A percentile compares a stretch with the other conserved stretches of the same genome.
Evolutionary conservation across 2,113 vertebrate species (phyloP).

Genomic region (Pyxicephalus adspersus): DNA sequence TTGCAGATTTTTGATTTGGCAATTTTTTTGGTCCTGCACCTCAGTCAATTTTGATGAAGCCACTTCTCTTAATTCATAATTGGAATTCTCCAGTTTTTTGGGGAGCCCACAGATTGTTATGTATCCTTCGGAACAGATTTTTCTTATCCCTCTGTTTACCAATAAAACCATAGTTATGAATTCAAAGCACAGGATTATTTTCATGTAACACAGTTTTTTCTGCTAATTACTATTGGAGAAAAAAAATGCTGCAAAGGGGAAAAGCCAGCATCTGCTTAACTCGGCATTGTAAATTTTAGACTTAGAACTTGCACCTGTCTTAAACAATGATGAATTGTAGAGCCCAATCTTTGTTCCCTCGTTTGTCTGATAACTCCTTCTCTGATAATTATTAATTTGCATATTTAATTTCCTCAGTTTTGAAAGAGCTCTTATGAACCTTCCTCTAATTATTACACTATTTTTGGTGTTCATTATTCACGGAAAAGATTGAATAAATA

Average conservation of each 20-base stretch:
- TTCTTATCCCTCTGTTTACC: neutral
- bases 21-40: too few relatives aligned
- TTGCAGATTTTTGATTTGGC: too few relatives aligned
- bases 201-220: constrained; percentile 42
- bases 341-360: constrained; percentile 59
- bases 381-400: constrained; percentile 76
- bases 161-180: neutral
- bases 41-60: too few relatives aligned
- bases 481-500: constrained; percentile 71
- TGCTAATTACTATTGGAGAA: constrained; percentile 60
- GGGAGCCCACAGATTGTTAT: too few relatives aligned
- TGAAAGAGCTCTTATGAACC: constrained; percentile 73
- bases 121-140: neutral
- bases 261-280: constrained; percentile 69
- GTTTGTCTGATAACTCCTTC: constrained; percentile 72
- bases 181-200: neutral
- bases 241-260: constrained; percentile 59
- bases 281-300: constrained; percentile 64
- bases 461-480: constrained; percentile 72
- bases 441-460: constrained; percentile 73
- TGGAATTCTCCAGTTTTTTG: too few relatives aligned
- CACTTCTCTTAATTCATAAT: too few relatives aligned
- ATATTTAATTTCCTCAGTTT: constrained; percentile 76
- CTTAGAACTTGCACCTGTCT: constrained; percentile 67
- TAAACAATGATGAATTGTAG: constrained; percentile 76